Evolutionary conservation across 2,113 vertebrate genomes (phyloP), one percentile per base, ranked within the genome.

Genomic region (Pseudopodoces humilis): DNA sequence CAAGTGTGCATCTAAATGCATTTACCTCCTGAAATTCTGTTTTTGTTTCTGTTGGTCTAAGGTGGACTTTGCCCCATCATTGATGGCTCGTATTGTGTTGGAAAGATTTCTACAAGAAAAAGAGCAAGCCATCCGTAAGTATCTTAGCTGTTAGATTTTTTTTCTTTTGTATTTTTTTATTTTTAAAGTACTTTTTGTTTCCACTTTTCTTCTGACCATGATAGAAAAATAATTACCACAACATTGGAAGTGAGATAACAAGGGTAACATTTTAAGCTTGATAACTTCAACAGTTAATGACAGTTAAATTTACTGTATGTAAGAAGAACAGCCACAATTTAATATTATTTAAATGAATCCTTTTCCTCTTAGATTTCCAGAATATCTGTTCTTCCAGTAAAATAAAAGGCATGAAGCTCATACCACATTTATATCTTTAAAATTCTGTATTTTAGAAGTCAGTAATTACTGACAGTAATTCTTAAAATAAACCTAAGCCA

Each of bases 1-100:
- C 59, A 92, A 93, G 62, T 83, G 52, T 78, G 47, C 12, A 21
- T 77, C 68, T 91, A 94, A 86, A 76, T 78, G n/a, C 49, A 75
- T 94, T 90, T 79, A 41, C 49, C 47, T 85, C 74, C 79, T 96
- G 84, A 95, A 94, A 81, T 95, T 90, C 70, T 94, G 74, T 56
- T 95, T 95, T 86, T 95, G 10, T 90, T 94, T 97, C 81, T 92
- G 23, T 87, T 93, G 96, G 64, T 78, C 83, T 82, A 98, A 99
- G 99, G 98, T 99, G 97, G 98, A 99, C 97, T 98, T 99, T 85
- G 98, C 99, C 92, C 99, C 99, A 78, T 98, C 99, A 20, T 92
- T 99, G 96, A 98, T 99, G 98, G 99, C 99, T 97, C 98, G 99
- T 76, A 97, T 99, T 97, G 97, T 99, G 88, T 95, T 99, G 91